Conservation (phyloP, 2,797 vertebrate genomes). For the Alectoris magna region DNA sequence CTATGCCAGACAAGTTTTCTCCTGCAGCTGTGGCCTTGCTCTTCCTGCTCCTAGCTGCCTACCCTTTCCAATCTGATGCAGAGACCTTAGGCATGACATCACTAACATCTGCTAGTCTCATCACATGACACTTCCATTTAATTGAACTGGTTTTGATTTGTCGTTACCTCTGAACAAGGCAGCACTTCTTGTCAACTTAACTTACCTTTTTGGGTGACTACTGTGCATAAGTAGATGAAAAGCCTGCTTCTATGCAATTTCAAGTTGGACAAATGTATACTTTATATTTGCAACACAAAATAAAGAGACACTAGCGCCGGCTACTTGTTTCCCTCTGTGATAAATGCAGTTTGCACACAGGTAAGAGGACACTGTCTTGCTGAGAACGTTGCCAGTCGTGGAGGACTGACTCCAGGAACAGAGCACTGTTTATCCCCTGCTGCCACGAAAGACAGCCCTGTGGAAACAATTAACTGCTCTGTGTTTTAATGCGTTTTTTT, state of each 20-base stretch:
- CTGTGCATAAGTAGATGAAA: not conserved
- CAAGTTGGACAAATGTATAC: constrained; percentile 61
- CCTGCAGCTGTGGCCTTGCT: not conserved
- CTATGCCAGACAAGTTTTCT: not conserved
- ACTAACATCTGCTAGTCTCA: not conserved
- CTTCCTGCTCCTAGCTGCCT: not conserved
- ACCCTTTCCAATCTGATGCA: not conserved
- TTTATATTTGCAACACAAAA: constrained; percentile 75
- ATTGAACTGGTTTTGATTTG: not conserved
- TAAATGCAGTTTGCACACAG: not conserved
- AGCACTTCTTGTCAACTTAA: not conserved
- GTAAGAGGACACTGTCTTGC: not conserved
- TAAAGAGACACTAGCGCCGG: constrained; percentile 57
- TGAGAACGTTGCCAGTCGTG: not conserved
- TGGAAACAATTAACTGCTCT: not conserved
- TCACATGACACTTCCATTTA: not conserved
- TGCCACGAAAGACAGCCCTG: not conserved
- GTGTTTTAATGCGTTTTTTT: not conserved
- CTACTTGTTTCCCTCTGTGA: not conserved
- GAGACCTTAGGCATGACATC: not conserved
- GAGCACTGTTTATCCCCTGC: not conserved
- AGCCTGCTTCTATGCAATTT: constrained; percentile 72
- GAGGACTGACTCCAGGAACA: not conserved
- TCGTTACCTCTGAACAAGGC: not conserved
- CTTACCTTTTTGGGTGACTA: not conserved